Base-by-base conservation (phyloP, 2,113 vertebrate genomes). In the Dinomys branickii region DNA sequence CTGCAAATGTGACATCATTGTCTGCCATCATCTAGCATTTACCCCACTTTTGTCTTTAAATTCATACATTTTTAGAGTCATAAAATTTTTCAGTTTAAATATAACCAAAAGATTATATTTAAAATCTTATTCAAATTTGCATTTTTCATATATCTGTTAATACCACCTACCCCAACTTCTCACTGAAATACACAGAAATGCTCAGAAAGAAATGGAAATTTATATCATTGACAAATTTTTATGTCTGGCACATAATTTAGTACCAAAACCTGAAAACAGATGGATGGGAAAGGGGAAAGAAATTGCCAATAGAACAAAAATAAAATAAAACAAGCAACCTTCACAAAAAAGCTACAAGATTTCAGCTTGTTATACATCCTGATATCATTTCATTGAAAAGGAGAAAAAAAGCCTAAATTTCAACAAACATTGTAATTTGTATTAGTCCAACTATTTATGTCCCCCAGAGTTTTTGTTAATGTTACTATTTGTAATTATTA, bases 101-200 rank as follows among this genome's bases (percentile, higher is more conserved):
- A 84, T 81, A 90, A 71, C 38, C 73, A 82, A 88, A 85, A 89
- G 19, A 95, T 88, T 96, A 69, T 89, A 87, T 91, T 95, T 96
- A 50, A 95, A 95, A 96, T 91, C 33, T 95, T 65, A 5, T 86
- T 91, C 33, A 91, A 86, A 94, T 95, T 96, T 96, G 73, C 67
- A 93, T 97, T 96, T 96, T 91, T 35, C 24, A 61, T 75, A 1
- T 94, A 84, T 94, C 82, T 96, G 33, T 94, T 91, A 96, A 90
- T 85, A 61, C 38, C 88, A 14, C 41, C 50, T 94, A 14, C 65
- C 81, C 28, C 17, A 82, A 7, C 30, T 78, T 82, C 38, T 93
- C 84, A 69, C 81, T 84, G 81, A 96, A 93, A 75, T 93, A 95
- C 41, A 58, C n/a, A 65, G 44, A 33, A 92, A 90, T 35, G 17